These are phyloP conservation scores for Agriopis marginaria DNA, from an alignment of 2,888 invertebrate species.

Conservation along the genomic window DNA sequence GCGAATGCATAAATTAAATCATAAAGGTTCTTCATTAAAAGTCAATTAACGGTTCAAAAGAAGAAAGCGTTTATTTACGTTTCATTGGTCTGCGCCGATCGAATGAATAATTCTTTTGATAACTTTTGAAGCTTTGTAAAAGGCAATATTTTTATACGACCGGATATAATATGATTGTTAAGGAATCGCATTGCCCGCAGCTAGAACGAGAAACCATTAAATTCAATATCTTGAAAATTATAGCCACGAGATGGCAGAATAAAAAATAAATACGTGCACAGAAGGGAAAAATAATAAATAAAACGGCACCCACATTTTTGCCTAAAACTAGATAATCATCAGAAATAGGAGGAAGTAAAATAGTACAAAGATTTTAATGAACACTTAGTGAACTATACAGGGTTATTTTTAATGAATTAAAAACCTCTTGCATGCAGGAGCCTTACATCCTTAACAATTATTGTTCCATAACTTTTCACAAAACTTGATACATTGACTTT, in stretches of 20 bases:
- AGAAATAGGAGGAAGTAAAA: neutral
- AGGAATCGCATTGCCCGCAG: slow-evolving; percentile 16
- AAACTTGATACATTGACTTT: no score
- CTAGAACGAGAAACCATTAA: slow-evolving; percentile 11
- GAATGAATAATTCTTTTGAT: slow-evolving; percentile 9
- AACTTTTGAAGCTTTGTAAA: slow-evolving; percentile 2
- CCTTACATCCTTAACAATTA: no score
- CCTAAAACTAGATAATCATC: neutral
- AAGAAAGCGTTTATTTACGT: neutral
- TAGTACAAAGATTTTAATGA: no score
- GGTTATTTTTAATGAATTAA: no score
- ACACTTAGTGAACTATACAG: no score
- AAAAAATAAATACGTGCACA: neutral
- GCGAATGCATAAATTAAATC: neutral
- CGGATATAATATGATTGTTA: slow-evolving; percentile 19
- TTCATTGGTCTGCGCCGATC: neutral
- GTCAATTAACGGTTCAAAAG: neutral
- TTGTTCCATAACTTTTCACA: no score
- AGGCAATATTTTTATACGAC: slow-evolving; percentile 16
- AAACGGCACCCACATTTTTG: neutral
- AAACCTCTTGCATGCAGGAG: no score
- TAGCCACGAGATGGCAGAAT: neutral
- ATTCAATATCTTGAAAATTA: slow-evolving; percentile 21
- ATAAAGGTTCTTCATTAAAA: neutral
- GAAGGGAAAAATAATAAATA: neutral